Percentiles rank a stretch among this genome's conserved stretches.
phyloP scores from a whole-genome alignment of 2,797 vertebrate species.

The Pelochelys cantorii region DNA sequence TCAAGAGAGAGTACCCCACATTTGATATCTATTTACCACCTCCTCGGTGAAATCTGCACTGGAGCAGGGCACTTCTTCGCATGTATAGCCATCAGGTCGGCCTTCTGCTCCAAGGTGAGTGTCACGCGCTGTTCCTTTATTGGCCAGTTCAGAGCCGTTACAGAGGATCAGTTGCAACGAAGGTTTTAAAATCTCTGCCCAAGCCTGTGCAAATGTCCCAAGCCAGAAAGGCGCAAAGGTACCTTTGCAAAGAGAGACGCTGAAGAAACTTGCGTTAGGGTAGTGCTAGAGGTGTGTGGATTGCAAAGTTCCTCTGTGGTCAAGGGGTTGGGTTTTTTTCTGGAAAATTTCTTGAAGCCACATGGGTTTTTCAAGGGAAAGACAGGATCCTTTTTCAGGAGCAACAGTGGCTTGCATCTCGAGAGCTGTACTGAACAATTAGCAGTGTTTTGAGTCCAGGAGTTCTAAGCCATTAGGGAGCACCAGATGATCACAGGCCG shows the following conservation, averaged over 20 bases:
- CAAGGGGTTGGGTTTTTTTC: background rate
- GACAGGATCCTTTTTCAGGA: background rate
- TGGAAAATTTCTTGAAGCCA: background rate
- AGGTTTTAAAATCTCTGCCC: background rate
- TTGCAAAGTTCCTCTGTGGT: background rate
- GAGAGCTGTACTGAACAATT: background rate
- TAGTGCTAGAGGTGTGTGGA: background rate
- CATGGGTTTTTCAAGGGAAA: background rate
- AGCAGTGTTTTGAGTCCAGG: background rate
- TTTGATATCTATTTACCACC: background rate
- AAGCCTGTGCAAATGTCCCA: background rate
- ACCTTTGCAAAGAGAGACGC: background rate
- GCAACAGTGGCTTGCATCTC: background rate
- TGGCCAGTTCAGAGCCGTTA: fast-evolving
- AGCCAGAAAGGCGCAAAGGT: background rate
- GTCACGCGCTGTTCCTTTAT: background rate
- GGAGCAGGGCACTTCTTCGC: fast-evolving
- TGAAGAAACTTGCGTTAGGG: background rate
- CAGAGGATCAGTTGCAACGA: background rate
- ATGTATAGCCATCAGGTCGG: no score
- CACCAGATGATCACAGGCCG: background rate
- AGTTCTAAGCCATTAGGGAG: background rate
- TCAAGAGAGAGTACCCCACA: background rate
- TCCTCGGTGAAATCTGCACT: fast-evolving
- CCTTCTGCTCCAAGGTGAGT: background rate